Evolutionary conservation across 2,888 invertebrate species (phyloP), one percentile per base, ranked within the genome.

Genomic region (Luperina testacea): DNA sequence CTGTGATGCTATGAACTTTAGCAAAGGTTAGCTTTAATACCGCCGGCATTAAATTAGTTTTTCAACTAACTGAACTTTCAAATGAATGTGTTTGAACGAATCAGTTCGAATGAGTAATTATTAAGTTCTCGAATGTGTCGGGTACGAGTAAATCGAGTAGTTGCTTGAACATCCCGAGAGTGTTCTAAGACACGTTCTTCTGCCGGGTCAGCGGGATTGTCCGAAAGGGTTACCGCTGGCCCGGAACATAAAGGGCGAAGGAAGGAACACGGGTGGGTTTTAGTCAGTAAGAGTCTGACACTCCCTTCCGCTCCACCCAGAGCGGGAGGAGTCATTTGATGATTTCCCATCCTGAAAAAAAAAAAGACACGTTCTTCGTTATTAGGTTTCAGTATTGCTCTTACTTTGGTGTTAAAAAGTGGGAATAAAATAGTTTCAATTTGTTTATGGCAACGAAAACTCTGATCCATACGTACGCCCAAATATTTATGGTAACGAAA

Each of bases 91-190:
- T 64, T 75, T 63, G 48, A 71, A 75, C 64, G 72, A 75, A 80
- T 86, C 74, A 76, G 78, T 73, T 75, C 73, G 70, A 82, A 86
- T 85, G 77, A 82, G 75, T 82, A 82, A 83, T 83, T 87, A 80
- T 53, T 61, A 84, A 86, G 70, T 80, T 77, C 42, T 51, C 48
- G 71, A 78, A 67, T 75, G 75, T 81, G 80, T 84, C 75, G 63
- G 69, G 65, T 77, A 80, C 27, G 57, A 78, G 69, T 72, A 70
- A 79, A 77, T 78, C 57, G 48, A 80, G 72, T 80, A 75, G 45
- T 69, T 51, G 51, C 70, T 72, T 70, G 45, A 63, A 45, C 38
- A 63, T 73, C n/a, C 53, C 17, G 24, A 76, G 51, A 51, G 72
- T 64, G 32, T 69, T 24, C 48, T 15, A 15, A 75, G 73, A 68